phyloP scores from a whole-genome alignment of 2,113 vertebrate species.

The Clarias gariepinus region DNA sequence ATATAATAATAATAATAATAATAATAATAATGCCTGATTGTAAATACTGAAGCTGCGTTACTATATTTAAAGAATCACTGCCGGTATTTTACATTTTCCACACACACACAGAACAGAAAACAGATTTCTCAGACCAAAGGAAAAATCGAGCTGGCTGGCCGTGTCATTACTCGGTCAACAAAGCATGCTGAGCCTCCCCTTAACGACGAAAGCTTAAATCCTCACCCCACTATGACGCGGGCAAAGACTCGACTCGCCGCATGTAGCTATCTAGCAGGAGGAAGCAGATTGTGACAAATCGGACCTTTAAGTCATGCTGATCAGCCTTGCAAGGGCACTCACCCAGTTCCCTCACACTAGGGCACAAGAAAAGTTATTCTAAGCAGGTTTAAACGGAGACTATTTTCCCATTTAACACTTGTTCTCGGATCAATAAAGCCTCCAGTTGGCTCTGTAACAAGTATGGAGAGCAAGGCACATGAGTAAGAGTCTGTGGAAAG shows the following conservation, averaged over 20 bases:
- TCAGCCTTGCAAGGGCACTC: conserved; percentile 29
- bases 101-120: background rate
- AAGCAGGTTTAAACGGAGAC: background rate
- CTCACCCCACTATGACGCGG: conserved; percentile 5
- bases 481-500: background rate
- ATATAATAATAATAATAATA: background rate
- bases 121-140: background rate
- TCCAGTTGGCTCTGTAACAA: background rate
- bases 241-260: conserved; percentile 24
- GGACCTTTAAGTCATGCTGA: conserved; percentile 32
- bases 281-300: conserved; percentile 41
- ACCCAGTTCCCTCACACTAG: conserved; percentile 15
- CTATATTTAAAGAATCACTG: background rate
- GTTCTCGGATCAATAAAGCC: conserved; percentile 22
- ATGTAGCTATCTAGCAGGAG: conserved; percentile 33
- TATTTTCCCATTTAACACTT: conserved; percentile 6
- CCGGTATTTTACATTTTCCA: background rate
- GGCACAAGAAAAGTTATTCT: conserved; percentile 5
- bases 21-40: background rate
- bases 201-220: conserved; percentile 30
- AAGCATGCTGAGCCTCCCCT: conserved; percentile 6
- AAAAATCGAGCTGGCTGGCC: background rate
- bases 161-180: background rate
- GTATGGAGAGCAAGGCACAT: background rate
- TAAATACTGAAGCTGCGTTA: background rate